Evolutionary conservation across 2,113 vertebrate species (phyloP), one percentile per base, ranked within the genome.

Genomic region (Mastomys natalensis): DNA sequence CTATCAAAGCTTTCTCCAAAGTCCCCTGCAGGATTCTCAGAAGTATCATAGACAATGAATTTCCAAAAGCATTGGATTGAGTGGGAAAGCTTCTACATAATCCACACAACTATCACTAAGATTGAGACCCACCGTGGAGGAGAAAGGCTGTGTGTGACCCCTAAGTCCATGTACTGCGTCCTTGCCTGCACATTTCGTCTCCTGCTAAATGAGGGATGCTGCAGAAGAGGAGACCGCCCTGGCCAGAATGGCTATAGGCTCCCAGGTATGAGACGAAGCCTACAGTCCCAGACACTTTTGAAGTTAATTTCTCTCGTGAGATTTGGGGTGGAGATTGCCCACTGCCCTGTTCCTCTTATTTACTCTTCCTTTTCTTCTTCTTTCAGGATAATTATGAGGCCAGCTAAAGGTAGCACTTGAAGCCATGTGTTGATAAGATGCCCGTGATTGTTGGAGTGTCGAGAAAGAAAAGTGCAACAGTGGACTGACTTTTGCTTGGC

Each of bases 371-470:
- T 88, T 64, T 48, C 62, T 74, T 85, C 34, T n/a, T 86, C 64
- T 53, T 48, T 64, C 51, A 40, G 7, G 17, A 17, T 43, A 31
- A 70, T 2, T 3, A 3, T 7, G 43, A 89, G 4, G 6, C n/a
- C 55, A 48, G 74, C 24, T 80, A 19, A 74, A 84, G 58, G 62
- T 21, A 29, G 40, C 37, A 43, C 43, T 55, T 40, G 29, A 17
- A 12, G 15, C 17, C n/a, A 0, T 76, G 29, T 55, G 15, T 68
- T 66, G 34, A 11, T 10, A 60, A 95, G 48, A n/a, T 43, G 53
- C 24, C 72, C 15, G 5, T 19, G 26, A 8, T n/a, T 11, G 19
- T 31, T 7, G 29, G 4, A 0, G 8, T 31, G 4, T 7, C 0
- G 0, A 48, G 13, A 53, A 31, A 80, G 37, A 60, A 77, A n/a